Base-by-base conservation (phyloP, 2,888 invertebrate species). In the Augiades crinisus region DNA sequence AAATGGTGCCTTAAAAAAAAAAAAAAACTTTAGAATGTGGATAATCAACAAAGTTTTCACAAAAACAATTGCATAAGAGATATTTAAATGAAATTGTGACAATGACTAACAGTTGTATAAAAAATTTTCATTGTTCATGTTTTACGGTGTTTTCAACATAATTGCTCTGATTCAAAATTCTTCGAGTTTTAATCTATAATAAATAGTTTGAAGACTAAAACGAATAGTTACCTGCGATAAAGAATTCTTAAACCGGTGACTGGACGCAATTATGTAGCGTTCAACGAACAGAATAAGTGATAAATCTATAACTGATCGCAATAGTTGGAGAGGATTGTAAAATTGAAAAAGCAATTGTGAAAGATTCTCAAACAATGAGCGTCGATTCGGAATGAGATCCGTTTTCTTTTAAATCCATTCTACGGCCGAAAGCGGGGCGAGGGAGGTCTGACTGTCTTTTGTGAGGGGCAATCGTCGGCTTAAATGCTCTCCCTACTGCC, bases 391-490 rank as follows among this genome's bases (percentile, higher is more conserved):
- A 83, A 82, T 79, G 76, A 78, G 75, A 81, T 81, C 74, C 70
- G 78, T 79, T 81, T 84, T 81, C 83, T 79, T 82, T 79, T 70
- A 72, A 72, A 73, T 73, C 70, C 64, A 68, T 75, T 75, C 70
- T 69, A 70, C 70, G 72, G 72, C 70, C 68, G 70, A 72, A 72
- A 63, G 62, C 63, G 68, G 67, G 65, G 64, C 61, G 61, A 63
- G 67, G 54, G 59, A 65, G 59, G 52, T 55, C 57, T 59, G 64
- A 64, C 63, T 65, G 75, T 72, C 78, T 81, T 80, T 83, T 82
- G 81, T 78, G 70, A 75, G 78, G 69, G 79, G 79, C 82, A 82
- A 82, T 81, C 76, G 76, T 73, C 76, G 75, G 73, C 78, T 79
- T 81, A 80, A 80, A 78, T 72, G 76, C 60, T 74, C 73, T 68